Conservation (phyloP, 2,113 vertebrate species). For the Pampusana beccarii region DNA sequence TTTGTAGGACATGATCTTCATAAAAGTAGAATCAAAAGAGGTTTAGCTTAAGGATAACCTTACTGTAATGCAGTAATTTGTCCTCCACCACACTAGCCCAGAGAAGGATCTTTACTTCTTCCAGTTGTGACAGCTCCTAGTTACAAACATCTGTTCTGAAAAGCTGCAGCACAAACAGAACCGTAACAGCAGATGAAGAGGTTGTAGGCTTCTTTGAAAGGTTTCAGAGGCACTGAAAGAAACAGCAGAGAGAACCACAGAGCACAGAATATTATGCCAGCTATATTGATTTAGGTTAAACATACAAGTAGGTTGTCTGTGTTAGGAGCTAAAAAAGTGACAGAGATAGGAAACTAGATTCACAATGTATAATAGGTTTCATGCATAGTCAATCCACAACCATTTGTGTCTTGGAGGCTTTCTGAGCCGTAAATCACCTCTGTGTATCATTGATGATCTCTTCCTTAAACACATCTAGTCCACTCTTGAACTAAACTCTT, state of each 20-base stretch:
- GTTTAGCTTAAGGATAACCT: not conserved
- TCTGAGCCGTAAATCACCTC: not conserved
- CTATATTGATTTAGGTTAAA: not conserved
- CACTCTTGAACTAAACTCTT: not conserved
- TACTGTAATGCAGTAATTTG: not conserved
- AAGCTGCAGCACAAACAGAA: not conserved
- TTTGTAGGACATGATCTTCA: not conserved
- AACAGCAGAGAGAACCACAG: not conserved
- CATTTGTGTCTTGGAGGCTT: not conserved
- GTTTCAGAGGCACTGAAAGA: not conserved
- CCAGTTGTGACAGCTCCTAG: not conserved
- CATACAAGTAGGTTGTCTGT: not conserved
- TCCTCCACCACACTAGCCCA: not conserved
- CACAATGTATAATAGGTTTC: not conserved
- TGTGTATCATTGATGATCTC: not conserved
- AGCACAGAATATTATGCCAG: not conserved
- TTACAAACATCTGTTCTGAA: not conserved
- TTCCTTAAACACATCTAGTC: not conserved
- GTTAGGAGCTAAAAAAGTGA: not conserved
- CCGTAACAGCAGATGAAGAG: not conserved
- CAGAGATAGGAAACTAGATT: not conserved
- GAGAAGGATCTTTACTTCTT: not conserved
- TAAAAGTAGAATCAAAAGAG: not conserved
- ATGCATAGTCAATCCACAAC: not conserved
- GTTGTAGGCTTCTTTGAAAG: not conserved